These are phyloP conservation scores for Epizoanthus stellaris DNA, from an alignment of 92 coral and sea anemone species.

Conservation along the genomic window DNA sequence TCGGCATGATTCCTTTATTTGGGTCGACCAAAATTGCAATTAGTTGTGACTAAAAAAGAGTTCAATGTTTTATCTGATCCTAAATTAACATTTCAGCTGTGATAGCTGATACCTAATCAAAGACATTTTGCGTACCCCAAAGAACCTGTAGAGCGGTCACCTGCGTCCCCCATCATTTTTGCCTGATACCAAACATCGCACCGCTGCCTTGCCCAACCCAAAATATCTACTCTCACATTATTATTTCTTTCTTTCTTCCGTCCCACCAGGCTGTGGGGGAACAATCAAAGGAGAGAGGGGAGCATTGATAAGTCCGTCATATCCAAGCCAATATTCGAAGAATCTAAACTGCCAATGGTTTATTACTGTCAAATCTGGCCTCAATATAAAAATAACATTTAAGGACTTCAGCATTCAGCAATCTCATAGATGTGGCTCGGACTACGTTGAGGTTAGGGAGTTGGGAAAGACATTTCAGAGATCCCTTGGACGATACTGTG, in stretches of 20 bases:
- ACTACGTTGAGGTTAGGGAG: slow-evolving; percentile 77
- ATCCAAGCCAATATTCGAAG: slow-evolving; percentile 61
- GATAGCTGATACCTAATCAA: too few species aligned
- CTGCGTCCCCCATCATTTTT: neutral
- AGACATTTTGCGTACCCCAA: too few species aligned
- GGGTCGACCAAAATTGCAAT: too few species aligned
- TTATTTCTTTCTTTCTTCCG: neutral
- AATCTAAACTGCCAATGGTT: slow-evolving; percentile 82
- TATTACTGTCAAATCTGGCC: slow-evolving; percentile 66
- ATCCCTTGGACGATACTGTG: slow-evolving; percentile 85
- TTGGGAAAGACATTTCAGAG: slow-evolving; percentile 65
- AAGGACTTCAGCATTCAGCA: slow-evolving; percentile 64
- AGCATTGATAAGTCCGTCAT: slow-evolving; percentile 72
- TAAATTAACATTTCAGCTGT: too few species aligned
- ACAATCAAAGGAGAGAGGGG: slow-evolving; percentile 62
- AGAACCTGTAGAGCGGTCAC: too few species aligned
- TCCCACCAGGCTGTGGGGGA: slow-evolving; percentile 73
- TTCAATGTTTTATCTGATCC: too few species aligned
- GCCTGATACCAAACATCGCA: neutral
- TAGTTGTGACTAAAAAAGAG: too few species aligned
- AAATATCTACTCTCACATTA: neutral
- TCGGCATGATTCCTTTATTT: too few species aligned
- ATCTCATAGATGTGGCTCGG: slow-evolving; percentile 66
- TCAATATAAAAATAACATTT: slow-evolving; percentile 69
- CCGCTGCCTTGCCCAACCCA: neutral